Conservation (phyloP, 1,140 invertebrate genomes). For the Aphidius ervi region DNA sequence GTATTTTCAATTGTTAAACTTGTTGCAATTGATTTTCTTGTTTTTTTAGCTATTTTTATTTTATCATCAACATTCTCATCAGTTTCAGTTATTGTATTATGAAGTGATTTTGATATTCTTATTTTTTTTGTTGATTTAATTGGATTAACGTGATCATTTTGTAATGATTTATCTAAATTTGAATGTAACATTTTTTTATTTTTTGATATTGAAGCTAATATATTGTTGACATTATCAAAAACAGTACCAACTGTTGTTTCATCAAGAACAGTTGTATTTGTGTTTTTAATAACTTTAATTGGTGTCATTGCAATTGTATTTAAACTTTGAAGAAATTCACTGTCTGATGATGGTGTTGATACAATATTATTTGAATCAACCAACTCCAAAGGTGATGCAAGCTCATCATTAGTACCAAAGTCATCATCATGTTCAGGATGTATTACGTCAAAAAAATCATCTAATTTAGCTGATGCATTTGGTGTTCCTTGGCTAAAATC, state of each 20-base stretch:
- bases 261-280: neutral
- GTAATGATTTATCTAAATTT: too few species aligned
- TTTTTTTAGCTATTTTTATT: too few species aligned
- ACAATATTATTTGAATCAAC: too few species aligned
- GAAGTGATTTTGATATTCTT: too few species aligned
- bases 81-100: too few species aligned
- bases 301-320: constrained; percentile 7
- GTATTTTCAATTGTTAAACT: too few species aligned
- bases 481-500: neutral
- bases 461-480: neutral
- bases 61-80: too few species aligned
- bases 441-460: neutral
- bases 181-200: too few species aligned
- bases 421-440: constrained; percentile 2
- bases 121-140: too few species aligned
- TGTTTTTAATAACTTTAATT: neutral
- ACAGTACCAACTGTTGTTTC: constrained; percentile 3
- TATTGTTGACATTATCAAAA: neutral
- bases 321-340: neutral
- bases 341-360: neutral
- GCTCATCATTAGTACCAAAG: neutral
- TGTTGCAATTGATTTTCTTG: too few species aligned
- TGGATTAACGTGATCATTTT: too few species aligned
- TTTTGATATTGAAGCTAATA: neutral
- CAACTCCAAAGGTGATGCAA: neutral